phyloP scores from a whole-genome alignment of 2,797 vertebrate species.

The Acropternis orthonyx region DNA sequence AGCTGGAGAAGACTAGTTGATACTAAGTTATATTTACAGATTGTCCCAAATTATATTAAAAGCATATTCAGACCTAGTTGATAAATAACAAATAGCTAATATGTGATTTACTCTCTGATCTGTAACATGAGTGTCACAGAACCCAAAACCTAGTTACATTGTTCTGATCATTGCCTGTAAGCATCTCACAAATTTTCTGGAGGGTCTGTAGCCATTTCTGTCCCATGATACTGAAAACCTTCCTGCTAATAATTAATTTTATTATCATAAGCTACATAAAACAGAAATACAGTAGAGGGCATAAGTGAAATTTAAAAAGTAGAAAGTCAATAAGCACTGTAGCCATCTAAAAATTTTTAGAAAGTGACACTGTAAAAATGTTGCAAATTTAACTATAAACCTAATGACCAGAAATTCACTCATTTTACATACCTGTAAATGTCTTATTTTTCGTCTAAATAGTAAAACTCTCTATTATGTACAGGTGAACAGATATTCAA shows the following conservation, averaged over 20 bases:
- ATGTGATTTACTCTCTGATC: not conserved
- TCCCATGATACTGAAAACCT: not conserved
- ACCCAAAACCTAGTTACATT: not conserved
- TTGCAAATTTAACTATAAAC: not conserved
- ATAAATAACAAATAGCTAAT: not conserved
- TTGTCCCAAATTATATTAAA: not conserved
- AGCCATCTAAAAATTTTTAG: not conserved
- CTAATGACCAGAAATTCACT: not conserved
- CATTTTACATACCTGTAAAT: not conserved
- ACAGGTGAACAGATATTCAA: not conserved
- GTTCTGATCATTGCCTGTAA: not conserved
- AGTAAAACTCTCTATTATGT: not conserved
- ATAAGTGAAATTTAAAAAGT: not conserved
- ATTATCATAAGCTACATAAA: not conserved
- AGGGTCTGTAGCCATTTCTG: not conserved
- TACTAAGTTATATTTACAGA: not conserved
- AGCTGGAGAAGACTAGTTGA: not conserved
- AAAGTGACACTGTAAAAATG: not conserved
- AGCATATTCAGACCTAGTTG: not conserved
- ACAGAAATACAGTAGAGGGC: not conserved
- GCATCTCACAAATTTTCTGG: not conserved
- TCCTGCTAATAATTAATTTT: not conserved
- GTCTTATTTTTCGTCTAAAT: not conserved
- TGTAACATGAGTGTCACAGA: not conserved
- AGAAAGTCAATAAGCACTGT: not conserved